Evolutionary conservation across 2,113 vertebrate species (phyloP).

Genomic region (Laticauda colubrina): DNA sequence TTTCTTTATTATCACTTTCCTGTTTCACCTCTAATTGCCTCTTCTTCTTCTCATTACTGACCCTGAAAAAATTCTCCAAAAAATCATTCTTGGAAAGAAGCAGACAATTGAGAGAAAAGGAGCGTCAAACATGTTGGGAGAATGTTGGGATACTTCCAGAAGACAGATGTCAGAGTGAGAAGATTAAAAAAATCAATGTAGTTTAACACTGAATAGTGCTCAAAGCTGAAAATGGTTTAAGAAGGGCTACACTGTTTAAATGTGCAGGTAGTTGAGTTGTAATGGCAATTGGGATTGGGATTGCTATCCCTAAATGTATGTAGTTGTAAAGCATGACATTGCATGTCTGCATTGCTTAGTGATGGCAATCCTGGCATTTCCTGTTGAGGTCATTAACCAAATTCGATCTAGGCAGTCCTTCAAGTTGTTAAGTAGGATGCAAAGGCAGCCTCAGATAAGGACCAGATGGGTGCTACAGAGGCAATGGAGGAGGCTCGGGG

Average conservation of each 20-base stretch:
- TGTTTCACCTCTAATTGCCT: not conserved
- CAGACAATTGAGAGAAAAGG: not conserved
- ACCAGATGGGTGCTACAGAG: not conserved
- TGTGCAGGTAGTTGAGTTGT: not conserved
- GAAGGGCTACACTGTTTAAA: not conserved
- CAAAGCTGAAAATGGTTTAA: not conserved
- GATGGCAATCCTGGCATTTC: not conserved
- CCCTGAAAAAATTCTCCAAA: not conserved
- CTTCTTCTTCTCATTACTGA: not conserved
- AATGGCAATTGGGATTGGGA: not conserved
- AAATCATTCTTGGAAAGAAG: not conserved
- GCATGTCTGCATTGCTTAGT: not conserved
- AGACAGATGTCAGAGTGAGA: not conserved
- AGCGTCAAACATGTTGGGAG: not conserved
- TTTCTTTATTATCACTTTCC: not conserved
- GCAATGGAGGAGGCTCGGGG: not conserved
- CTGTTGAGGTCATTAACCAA: not conserved
- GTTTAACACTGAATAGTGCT: not conserved
- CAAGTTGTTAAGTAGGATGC: not conserved
- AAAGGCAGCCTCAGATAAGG: not conserved
- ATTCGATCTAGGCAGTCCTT: not conserved
- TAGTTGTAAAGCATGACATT: too few species aligned
- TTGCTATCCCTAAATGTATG: not conserved
- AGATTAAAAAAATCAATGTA: not conserved
- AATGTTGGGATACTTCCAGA: not conserved